Base-by-base conservation (phyloP, 1,140 invertebrate genomes). In the Pectinophora gossypiella region DNA sequence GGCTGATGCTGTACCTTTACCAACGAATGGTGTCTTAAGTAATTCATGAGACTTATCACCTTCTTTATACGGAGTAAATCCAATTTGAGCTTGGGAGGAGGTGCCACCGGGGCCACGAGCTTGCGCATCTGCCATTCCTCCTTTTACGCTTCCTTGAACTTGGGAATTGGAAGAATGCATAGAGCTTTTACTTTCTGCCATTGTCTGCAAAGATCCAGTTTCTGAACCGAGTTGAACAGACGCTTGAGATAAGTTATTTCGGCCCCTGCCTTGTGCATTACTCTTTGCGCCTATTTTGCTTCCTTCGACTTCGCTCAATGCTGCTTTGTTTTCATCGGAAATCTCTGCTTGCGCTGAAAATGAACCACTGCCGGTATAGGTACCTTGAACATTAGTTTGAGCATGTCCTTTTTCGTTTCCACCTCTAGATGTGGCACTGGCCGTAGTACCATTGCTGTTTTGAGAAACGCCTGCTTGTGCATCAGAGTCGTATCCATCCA, bases 41-140 rank as follows among this genome's bases (percentile, higher is more conserved):
- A 74, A 56, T 45, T 88, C 89, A 49, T 88, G 71, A 38, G 85
- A 42, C 85, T 87, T 68, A 65, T 91, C 81, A 50, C 79, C 64
- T 76, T 92, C 87, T 73, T 91, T 90, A 55, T 93, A 92, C 0
- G 95, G 94, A 44, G 92, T 92, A 67, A 96, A 96, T 3, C 94
- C 94, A 36, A 96, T 95, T 86, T 95, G 94, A 12, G 95, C 94
- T 85, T 96, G 95, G 22, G 94, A 95, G 1, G 94, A 95, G 0
- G 95, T 95, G 61, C 92, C 93, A 2, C 95, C 95, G 13, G 93
- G 93, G 1, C 94, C 95, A 59, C 92, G 93, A 1, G 94, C 93
- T 88, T 96, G 94, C 0, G 94, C 94, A 81, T 95, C 94, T 4
- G 94, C 94, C 84, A 95, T 90, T 3, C 95, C 95, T 19, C 95